Evolutionary conservation across 2,888 invertebrate species (phyloP).

Genomic region (Pardosa pseudoannulata): DNA sequence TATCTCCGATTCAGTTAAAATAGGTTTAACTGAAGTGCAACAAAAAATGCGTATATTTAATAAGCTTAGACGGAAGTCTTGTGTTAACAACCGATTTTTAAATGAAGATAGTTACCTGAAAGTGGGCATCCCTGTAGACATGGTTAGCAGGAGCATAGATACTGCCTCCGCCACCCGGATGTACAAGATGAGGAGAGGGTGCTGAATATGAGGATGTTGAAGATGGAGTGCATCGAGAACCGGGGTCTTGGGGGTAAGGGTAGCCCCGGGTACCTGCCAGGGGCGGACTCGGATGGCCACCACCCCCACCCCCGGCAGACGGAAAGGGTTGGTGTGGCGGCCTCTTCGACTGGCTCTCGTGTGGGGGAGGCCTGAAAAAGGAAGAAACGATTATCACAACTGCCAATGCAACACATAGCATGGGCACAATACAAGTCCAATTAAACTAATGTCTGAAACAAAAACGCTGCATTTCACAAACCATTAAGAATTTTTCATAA

Average conservation of each 20-base stretch:
- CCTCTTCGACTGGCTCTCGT: conserved; percentile 61
- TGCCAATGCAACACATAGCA: too few species aligned
- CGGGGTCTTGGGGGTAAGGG: conserved; percentile 70
- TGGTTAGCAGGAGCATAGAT: conserved; percentile 62
- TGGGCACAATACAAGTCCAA: too few species aligned
- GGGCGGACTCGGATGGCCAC: conserved; percentile 69
- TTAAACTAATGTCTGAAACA: too few species aligned
- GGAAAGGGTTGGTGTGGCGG: conserved; percentile 50
- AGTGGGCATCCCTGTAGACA: conserved; percentile 65
- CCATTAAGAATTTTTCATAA: too few species aligned
- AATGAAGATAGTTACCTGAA: conserved; percentile 41
- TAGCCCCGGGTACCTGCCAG: conserved; percentile 70
- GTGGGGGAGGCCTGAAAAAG: conserved; percentile 51
- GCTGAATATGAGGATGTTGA: conserved; percentile 42
- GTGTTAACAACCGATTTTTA: too few species aligned
- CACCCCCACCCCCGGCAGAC: conserved; percentile 24
- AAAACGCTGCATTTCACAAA: too few species aligned
- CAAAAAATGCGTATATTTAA: too few species aligned
- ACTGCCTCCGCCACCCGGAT: conserved; percentile 51
- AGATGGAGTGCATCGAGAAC: conserved; percentile 44
- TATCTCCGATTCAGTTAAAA: too few species aligned
- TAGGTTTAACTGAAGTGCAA: too few species aligned
- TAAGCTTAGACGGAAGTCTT: too few species aligned
- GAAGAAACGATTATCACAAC: too few species aligned
- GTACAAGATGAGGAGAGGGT: conserved; percentile 52